Percentiles rank a stretch among this genome's conserved stretches.
Conservation (phyloP, 1,140 invertebrate species). For the Bombus pascuorum region DNA sequence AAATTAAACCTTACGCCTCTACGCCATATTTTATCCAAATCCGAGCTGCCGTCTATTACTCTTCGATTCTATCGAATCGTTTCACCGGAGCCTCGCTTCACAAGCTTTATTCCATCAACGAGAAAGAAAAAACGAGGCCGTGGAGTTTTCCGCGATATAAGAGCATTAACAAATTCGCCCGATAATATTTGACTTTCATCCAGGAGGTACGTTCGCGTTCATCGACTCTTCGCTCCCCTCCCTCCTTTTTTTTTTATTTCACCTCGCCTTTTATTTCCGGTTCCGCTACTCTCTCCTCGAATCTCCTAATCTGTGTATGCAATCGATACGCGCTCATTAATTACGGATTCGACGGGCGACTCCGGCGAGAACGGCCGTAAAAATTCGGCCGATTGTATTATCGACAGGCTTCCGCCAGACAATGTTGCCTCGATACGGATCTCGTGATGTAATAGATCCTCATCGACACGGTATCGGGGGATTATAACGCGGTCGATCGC, state of each 20-base stretch:
- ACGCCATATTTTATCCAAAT: neutral
- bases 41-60: neutral
- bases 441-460: constrained; percentile 6
- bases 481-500: neutral
- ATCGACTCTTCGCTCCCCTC: neutral
- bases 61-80: neutral
- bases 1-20: neutral
- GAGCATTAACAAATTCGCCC: constrained; percentile 32
- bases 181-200: constrained; percentile 61
- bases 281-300: constrained; percentile 17
- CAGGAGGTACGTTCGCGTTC: constrained; percentile 36
- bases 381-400: constrained; percentile 9
- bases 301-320: constrained; percentile 56
- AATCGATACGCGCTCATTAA: constrained; percentile 54
- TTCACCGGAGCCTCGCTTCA: neutral
- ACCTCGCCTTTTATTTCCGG: neutral
- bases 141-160: neutral
- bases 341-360: constrained; percentile 47
- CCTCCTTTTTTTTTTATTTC: constrained; percentile 15
- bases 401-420: neutral
- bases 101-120: neutral
- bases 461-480: neutral
- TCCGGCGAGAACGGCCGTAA: neutral
- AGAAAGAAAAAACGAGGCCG: neutral
- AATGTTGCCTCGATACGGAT: neutral